Evolutionary conservation across 2,113 vertebrate species (phyloP).

Genomic region (Oostethus manadensis): DNA sequence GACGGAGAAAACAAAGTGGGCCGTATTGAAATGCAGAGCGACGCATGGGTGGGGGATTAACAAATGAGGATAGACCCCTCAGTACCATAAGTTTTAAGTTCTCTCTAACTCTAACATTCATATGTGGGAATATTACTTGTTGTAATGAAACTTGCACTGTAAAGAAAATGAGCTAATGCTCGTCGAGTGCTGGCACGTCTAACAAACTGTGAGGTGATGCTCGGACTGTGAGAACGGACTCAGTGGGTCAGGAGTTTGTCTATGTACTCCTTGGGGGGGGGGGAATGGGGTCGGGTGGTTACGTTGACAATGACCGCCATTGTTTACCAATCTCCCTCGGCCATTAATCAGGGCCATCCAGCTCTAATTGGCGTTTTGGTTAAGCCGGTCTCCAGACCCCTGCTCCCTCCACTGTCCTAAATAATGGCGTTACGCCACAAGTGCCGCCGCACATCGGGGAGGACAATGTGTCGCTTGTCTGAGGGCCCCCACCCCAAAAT

Average conservation of each 20-base stretch:
- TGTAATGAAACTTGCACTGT: no score
- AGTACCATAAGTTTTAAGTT: background rate
- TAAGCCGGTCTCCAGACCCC: slow-evolving; percentile 70
- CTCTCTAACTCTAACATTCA: background rate
- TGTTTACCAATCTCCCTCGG: slow-evolving; percentile 69
- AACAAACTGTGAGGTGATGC: slow-evolving; percentile 18
- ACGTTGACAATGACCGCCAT: slow-evolving; percentile 60
- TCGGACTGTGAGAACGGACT: slow-evolving; percentile 49
- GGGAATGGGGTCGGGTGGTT: background rate
- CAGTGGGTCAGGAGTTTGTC: slow-evolving; percentile 27
- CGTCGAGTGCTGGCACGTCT: slow-evolving; percentile 21
- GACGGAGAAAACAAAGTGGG: slow-evolving; percentile 64
- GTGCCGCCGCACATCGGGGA: slow-evolving; percentile 66
- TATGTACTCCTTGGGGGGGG: slow-evolving; percentile 6
- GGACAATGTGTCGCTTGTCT: slow-evolving; percentile 71
- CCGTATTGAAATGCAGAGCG: slow-evolving; percentile 68
- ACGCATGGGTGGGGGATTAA: slow-evolving; percentile 52
- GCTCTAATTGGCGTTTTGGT: slow-evolving; percentile 75
- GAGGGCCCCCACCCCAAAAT: slow-evolving; percentile 59
- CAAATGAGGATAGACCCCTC: slow-evolving; percentile 43
- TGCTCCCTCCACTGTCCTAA: slow-evolving; percentile 67
- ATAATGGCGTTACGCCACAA: slow-evolving; percentile 71
- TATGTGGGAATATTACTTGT: background rate
- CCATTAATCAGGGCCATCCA: slow-evolving; percentile 73
- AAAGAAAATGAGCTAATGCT: slow-evolving; percentile 35